A percentile compares a stretch with the other conserved stretches of the same genome.
These are phyloP conservation scores for Noctua comes DNA, from an alignment of 2,888 invertebrate genomes.

Conservation along the genomic window DNA sequence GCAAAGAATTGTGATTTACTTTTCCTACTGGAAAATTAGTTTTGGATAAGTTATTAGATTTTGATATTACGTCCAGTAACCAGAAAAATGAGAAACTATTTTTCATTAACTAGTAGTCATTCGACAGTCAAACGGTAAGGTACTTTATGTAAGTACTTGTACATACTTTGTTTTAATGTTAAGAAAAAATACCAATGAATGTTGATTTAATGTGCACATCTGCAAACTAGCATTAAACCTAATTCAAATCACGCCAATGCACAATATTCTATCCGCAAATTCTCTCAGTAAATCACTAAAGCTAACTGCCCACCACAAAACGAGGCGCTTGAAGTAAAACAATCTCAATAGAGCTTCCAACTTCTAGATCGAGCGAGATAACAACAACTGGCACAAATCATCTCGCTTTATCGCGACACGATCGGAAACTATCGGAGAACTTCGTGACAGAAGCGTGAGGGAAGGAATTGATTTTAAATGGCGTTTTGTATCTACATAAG, in stretches of 20 bases:
- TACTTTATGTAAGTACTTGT: neutral
- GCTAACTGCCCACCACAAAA: conserved; percentile 9
- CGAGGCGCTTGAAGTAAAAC: conserved; percentile 21
- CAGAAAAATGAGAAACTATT: neutral
- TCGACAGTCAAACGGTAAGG: neutral
- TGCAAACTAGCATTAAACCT: neutral
- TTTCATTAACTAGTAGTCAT: neutral
- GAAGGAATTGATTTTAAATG: conserved; percentile 50
- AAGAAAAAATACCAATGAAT: neutral
- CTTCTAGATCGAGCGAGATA: conserved; percentile 36
- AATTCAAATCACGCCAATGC: conserved; percentile 1
- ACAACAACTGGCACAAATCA: conserved; percentile 50
- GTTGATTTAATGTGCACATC: neutral
- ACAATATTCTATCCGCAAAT: neutral
- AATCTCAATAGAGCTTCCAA: conserved; percentile 33
- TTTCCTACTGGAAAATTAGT: neutral
- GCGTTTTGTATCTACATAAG: conserved; percentile 31
- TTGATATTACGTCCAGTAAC: neutral
- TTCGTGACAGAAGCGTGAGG: conserved; percentile 45
- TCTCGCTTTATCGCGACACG: conserved; percentile 43
- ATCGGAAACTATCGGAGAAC: conserved; percentile 55
- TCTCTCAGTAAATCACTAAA: neutral
- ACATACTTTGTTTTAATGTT: neutral
- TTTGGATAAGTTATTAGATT: conserved; percentile 10
- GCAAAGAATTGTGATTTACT: conserved; percentile 6